Conservation (phyloP, 2,113 vertebrate species). For the Catharus bicknelli region DNA sequence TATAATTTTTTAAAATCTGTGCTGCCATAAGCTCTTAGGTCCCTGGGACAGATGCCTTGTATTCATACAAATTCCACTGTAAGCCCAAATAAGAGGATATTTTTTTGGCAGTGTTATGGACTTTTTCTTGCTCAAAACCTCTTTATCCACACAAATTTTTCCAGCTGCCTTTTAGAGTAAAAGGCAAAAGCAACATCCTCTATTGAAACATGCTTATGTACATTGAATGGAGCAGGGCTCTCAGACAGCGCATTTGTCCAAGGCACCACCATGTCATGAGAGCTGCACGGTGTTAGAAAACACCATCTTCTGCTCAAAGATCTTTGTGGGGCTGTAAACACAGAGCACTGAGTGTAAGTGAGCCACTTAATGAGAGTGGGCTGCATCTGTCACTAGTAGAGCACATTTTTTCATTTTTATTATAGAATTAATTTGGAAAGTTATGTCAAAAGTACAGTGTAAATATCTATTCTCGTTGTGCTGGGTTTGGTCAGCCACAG, state of each 20-base stretch:
- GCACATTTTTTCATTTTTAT: neutral
- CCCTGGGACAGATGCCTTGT: neutral
- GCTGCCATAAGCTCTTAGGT: neutral
- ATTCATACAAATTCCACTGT: neutral
- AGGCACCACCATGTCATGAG: fast-evolving
- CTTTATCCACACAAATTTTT: neutral
- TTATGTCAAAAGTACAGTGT: neutral
- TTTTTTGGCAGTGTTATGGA: neutral
- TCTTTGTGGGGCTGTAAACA: neutral
- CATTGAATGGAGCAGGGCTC: neutral
- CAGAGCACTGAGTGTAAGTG: neutral
- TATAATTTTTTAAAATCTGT: neutral
- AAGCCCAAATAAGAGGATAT: neutral
- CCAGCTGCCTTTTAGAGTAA: neutral
- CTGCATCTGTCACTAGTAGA: neutral
- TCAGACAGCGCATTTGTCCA: neutral
- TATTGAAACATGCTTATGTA: neutral
- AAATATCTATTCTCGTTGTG: neutral
- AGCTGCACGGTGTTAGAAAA: neutral
- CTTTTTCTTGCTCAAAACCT: neutral
- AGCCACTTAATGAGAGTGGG: neutral
- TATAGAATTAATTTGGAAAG: neutral
- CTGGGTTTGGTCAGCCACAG: neutral
- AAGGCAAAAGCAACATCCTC: neutral
- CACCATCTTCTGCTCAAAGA: neutral